Evolutionary conservation across 2,113 vertebrate species (phyloP).

Genomic region (Microcebus jonahi): DNA sequence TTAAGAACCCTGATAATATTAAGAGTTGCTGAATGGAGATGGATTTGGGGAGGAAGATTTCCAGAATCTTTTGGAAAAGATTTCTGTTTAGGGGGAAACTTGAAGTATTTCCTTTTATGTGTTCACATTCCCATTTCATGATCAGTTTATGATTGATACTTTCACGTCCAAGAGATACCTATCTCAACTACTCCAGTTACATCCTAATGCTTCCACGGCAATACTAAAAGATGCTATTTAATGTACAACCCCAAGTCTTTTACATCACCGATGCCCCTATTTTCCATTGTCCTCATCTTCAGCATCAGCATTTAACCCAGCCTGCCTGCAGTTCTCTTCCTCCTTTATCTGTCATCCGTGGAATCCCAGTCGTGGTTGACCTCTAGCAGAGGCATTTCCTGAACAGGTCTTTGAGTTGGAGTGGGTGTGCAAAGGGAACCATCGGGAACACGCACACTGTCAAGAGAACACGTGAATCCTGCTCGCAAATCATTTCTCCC

Average conservation of each 20-base stretch:
- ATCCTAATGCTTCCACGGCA: background rate
- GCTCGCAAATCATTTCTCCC: background rate
- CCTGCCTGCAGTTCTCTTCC: background rate
- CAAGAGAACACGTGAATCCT: background rate
- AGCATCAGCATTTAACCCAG: background rate
- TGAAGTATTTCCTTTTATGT: background rate
- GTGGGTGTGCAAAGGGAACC: background rate
- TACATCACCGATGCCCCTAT: too few relatives aligned
- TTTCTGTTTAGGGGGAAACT: background rate
- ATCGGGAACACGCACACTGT: background rate
- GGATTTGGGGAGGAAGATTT: slow-evolving; percentile 8
- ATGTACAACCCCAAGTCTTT: background rate
- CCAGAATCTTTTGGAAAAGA: background rate
- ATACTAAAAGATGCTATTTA: background rate
- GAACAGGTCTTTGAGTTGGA: background rate
- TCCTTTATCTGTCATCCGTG: background rate
- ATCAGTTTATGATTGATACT: background rate
- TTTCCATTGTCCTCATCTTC: background rate
- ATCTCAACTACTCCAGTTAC: background rate
- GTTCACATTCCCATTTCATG: background rate
- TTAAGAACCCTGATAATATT: background rate
- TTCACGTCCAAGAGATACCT: background rate
- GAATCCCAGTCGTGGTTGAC: background rate
- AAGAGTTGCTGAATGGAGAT: background rate
- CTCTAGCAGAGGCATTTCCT: background rate